phyloP scores from a whole-genome alignment of 2,113 vertebrate species.

The Pomatorhinus ruficollis region DNA sequence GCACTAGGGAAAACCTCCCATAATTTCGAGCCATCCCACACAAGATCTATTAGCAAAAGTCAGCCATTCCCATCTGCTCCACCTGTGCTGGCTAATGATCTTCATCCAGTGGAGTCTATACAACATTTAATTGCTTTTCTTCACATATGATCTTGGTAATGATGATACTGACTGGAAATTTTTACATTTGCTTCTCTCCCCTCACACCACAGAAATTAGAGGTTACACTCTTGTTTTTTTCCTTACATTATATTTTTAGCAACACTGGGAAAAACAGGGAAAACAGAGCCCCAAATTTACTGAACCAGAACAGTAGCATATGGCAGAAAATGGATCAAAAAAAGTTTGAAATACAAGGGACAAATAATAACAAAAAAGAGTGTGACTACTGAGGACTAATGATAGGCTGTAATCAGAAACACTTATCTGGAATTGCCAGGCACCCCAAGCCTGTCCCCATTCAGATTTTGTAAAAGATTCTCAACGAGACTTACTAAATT shows the following conservation, averaged over 20 bases:
- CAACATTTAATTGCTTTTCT: not conserved
- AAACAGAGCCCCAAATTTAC: not conserved
- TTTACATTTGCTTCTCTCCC: not conserved
- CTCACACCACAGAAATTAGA: not conserved
- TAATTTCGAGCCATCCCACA: not conserved
- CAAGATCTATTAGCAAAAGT: not conserved
- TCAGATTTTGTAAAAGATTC: constrained; percentile 1
- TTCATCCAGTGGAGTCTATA: not conserved
- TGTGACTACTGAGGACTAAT: not conserved
- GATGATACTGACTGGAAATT: not conserved
- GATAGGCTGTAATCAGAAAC: constrained; percentile 15
- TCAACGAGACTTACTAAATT: constrained; percentile 1
- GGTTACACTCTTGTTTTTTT: not conserved
- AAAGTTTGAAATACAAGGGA: not conserved
- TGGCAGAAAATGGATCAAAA: not conserved
- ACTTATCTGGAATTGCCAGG: not conserved
- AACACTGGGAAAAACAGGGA: not conserved
- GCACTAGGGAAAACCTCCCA: not conserved
- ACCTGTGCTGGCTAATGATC: not conserved
- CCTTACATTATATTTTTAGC: not conserved
- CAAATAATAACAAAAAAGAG: not conserved
- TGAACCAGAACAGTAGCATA: not conserved
- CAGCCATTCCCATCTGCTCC: not conserved
- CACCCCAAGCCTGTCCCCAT: not conserved
- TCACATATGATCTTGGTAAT: not conserved